These are phyloP conservation scores for Lathamus discolor DNA, from an alignment of 2,113 vertebrate genomes.

Conservation along the genomic window DNA sequence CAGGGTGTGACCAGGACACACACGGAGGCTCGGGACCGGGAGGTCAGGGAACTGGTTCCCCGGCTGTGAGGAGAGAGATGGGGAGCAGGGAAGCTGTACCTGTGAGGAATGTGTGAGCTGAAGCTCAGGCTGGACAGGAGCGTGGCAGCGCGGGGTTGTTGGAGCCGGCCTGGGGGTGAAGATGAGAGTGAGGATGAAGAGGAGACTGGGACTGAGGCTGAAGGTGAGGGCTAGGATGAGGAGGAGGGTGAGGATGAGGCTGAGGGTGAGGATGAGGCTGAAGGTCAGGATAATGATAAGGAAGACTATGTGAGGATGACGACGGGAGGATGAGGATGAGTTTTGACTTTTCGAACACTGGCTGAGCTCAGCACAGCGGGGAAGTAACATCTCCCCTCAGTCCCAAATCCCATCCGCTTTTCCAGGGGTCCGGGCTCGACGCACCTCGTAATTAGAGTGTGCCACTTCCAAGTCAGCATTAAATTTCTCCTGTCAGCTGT, in stretches of 20 bases:
- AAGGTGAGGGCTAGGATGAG: not conserved
- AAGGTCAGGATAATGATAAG: not conserved
- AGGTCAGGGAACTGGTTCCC: fast-evolving
- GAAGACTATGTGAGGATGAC: not conserved
- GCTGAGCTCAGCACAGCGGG: not conserved
- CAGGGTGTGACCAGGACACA: not conserved
- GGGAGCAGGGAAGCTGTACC: not conserved
- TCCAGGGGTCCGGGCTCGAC: not conserved
- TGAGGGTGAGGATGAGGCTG: not conserved
- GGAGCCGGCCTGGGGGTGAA: not conserved
- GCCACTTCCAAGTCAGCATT: not conserved
- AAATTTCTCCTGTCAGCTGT: not conserved
- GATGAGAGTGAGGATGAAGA: not conserved
- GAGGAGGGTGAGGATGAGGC: not conserved
- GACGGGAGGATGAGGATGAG: not conserved
- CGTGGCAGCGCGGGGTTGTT: not conserved
- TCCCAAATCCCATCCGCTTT: not conserved
- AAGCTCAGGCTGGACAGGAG: not conserved
- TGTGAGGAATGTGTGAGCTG: not conserved
- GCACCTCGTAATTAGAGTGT: not conserved
- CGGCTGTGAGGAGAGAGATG: not conserved
- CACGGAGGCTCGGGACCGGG: not conserved
- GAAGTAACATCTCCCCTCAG: not conserved
- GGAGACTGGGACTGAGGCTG: not conserved
- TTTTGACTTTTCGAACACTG: not conserved